Evolutionary conservation across 2,113 vertebrate species (phyloP), one percentile per base, ranked within the genome.

Genomic region (Hirundichthys speculiger): DNA sequence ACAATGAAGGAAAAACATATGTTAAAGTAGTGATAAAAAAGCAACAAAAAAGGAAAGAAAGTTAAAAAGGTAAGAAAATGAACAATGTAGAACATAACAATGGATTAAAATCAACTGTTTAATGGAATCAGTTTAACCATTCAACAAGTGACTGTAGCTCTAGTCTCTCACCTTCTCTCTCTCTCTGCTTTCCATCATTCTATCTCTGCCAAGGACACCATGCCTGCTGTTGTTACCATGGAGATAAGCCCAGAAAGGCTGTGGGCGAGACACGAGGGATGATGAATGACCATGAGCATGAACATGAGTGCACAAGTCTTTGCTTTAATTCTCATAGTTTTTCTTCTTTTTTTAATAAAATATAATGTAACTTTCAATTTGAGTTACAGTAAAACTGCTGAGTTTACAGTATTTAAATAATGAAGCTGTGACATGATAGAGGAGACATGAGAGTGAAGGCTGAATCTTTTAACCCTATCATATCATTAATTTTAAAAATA

Each of bases 251-350:
- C 88, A 89, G 84, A 86, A 88, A 79, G 88, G 85, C 75, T 88
- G 89, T 91, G 88, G 88, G 88, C 84, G 84, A 88, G 83, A 86
- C 80, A 85, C 82, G 73, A 90, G 86, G 85, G 80, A 90, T 80
- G 78, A 61, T 81, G 82, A 79, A 77, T 88, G 85, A 74, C 73
- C 15, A 25, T 57, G 27, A 50, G 20, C 34, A 24, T 3, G 40
- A 70, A 25, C 42, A 63, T 76, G 73, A 64, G 62, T 77, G 48
- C 65, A 47, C 47, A 73, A 64, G 70, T 77, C 24, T 62, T 59
- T 65, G 59, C 57, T 16, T 16, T 6, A 49, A 15, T 15, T 49
- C 2, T 20, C 21, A 49, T 13, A 24, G 6, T 15, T 7, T 49
- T 8, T 14, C 13, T 22, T 22, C 14, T 5, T 1, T 24, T 49